Evolutionary conservation across 2,797 vertebrate species (phyloP).

Genomic region (Lepus oiostolus): DNA sequence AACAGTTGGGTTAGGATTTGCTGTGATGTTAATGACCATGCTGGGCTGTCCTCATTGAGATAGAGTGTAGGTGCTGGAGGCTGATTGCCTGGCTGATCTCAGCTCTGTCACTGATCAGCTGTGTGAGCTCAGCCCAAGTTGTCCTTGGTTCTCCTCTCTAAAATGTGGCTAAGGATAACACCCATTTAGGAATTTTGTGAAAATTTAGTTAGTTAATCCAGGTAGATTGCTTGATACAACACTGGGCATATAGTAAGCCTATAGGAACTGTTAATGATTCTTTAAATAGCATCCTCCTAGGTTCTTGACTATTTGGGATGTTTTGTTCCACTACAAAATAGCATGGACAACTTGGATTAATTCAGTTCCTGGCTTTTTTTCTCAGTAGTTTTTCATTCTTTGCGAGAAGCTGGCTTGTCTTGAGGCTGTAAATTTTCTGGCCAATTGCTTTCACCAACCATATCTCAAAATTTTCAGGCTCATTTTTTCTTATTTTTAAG

Average conservation of each 20-base stretch:
- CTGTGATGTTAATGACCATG: neutral
- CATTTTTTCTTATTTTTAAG: conserved; percentile 37
- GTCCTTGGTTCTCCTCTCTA: neutral
- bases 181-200: neutral
- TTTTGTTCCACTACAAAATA: conserved; percentile 34
- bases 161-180: neutral
- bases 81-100: neutral
- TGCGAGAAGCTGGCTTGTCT: neutral
- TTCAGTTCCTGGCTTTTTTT: neutral
- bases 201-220: neutral
- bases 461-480: neutral
- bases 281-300: neutral
- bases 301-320: neutral
- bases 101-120: neutral
- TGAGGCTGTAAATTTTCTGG: neutral
- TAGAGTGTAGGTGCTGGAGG: neutral
- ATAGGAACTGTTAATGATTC: neutral
- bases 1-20: neutral
- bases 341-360: conserved; percentile 13
- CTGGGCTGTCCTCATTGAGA: neutral
- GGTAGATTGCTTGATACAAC: neutral
- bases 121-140: neutral
- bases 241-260: neutral
- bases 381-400: conserved; percentile 7
- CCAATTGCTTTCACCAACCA: neutral